phyloP scores from a whole-genome alignment of 2,113 vertebrate species.

The Gallinago undulata region DNA sequence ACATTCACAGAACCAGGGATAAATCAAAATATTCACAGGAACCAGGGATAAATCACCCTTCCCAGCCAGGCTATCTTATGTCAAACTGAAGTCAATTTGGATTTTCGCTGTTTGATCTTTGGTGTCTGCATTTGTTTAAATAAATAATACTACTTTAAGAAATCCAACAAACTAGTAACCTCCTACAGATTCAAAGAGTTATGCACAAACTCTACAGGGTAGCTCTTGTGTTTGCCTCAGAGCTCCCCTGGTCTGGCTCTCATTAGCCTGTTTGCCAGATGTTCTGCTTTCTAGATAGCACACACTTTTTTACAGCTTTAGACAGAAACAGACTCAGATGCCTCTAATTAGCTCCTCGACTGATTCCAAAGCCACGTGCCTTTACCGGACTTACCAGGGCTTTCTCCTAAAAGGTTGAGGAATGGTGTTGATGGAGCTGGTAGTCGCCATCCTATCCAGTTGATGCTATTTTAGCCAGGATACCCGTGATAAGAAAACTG shows the following conservation, averaged over 20 bases:
- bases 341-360: neutral
- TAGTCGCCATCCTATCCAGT: neutral
- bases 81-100: neutral
- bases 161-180: neutral
- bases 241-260: slow-evolving; percentile 21
- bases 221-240: neutral
- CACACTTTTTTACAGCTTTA: neutral
- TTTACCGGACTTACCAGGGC: neutral
- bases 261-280: slow-evolving; percentile 27
- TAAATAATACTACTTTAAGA: neutral
- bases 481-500: neutral
- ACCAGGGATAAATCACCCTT: neutral
- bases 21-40: neutral
- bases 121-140: neutral
- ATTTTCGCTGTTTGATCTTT: neutral
- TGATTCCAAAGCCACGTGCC: neutral
- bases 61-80: neutral
- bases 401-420: neutral
- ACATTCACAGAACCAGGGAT: neutral
- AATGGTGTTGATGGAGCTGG: neutral
- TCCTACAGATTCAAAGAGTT: neutral
- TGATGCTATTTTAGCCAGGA: neutral
- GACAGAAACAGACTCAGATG: neutral
- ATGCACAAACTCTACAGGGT: neutral
- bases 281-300: slow-evolving; percentile 23